These are phyloP conservation scores for Pseudococcus viburni DNA, from an alignment of 2,888 invertebrate species.

Conservation along the genomic window DNA sequence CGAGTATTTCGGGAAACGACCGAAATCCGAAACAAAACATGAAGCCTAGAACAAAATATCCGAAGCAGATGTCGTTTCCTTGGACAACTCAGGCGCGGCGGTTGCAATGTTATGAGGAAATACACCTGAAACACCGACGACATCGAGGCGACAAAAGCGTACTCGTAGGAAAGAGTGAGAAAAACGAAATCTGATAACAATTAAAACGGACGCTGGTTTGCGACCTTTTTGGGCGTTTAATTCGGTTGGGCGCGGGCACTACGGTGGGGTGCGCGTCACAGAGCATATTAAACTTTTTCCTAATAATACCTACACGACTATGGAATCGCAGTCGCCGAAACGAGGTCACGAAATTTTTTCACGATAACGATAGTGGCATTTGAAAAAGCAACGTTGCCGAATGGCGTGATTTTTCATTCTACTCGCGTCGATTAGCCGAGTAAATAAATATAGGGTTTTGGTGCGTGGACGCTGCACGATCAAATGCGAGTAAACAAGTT, in stretches of 20 bases:
- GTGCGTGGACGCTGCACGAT: too few relatives aligned
- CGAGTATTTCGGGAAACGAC: too few relatives aligned
- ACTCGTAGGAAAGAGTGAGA: background rate
- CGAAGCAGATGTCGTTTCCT: too few relatives aligned
- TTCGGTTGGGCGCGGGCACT: background rate
- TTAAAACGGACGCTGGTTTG: background rate
- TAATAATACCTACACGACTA: background rate
- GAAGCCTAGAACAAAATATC: too few relatives aligned
- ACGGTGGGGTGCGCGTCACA: background rate
- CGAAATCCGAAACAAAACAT: too few relatives aligned
- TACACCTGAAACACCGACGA: too few relatives aligned
- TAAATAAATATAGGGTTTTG: background rate
- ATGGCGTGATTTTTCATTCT: conserved; percentile 28
- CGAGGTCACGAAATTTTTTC: conserved; percentile 37
- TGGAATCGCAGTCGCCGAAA: background rate
- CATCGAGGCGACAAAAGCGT: too few relatives aligned
- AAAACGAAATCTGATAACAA: background rate
- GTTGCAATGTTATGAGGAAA: too few relatives aligned
- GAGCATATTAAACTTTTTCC: conserved; percentile 13
- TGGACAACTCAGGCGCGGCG: too few relatives aligned
- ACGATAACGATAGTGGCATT: background rate
- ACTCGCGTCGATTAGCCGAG: background rate
- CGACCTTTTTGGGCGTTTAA: background rate
- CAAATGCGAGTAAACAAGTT: too few relatives aligned
- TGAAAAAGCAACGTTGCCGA: conserved; percentile 45